Evolutionary conservation across 2,113 vertebrate genomes (phyloP).

Genomic region (Datnioides undecimradiatus): DNA sequence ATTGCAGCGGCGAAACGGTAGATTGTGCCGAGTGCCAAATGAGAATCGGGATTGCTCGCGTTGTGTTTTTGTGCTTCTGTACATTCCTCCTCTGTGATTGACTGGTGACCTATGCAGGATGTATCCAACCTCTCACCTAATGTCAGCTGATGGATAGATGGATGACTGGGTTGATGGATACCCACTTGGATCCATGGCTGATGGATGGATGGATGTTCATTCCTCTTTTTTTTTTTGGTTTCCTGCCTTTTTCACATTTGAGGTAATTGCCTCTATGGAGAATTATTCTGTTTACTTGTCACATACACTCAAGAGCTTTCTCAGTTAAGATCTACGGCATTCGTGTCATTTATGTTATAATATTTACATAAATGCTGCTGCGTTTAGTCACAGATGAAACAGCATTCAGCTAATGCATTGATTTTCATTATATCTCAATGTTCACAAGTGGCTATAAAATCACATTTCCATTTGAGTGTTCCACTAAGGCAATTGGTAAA

Average conservation of each 20-base stretch:
- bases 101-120: not conserved
- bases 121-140: not conserved
- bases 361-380: not conserved
- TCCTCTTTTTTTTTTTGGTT: not conserved
- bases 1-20: constrained; percentile 6
- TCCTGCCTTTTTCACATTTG: not conserved
- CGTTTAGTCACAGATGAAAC: constrained; percentile 2
- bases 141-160: not conserved
- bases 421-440: not conserved
- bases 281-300: not conserved
- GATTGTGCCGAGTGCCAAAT: not conserved
- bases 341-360: not conserved
- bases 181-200: too few relatives aligned
- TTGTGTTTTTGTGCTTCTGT: not conserved
- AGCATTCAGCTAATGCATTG: constrained; percentile 6
- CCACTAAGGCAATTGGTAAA: constrained; percentile 19
- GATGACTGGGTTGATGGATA: not conserved
- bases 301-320: not conserved
- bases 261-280: not conserved
- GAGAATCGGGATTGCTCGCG: not conserved
- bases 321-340: not conserved
- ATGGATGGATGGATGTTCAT: not conserved
- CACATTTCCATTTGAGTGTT: constrained; percentile 36
- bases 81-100: not conserved
- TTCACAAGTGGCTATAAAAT: constrained; percentile 21